These are phyloP conservation scores for Oxyteleia sp. DNA, from an alignment of 2,888 invertebrate species.

Conservation along the genomic window DNA sequence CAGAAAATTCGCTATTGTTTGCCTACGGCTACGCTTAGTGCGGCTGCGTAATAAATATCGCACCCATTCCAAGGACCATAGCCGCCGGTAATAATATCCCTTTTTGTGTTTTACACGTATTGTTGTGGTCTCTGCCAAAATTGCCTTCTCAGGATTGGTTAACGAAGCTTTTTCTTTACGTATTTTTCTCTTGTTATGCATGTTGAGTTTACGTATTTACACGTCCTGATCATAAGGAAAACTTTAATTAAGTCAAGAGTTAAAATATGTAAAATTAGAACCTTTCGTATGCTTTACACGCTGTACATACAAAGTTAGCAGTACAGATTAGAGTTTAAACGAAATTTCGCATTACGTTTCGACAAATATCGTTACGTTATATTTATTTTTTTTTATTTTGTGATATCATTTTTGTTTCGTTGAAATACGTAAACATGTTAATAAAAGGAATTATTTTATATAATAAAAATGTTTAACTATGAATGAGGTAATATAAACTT, in stretches of 20 bases:
- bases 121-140: constrained; percentile 77
- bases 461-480: no score
- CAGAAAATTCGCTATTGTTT: constrained; percentile 74
- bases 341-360: no score
- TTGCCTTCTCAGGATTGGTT: constrained; percentile 65
- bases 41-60: constrained; percentile 84
- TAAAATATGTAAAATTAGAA: no score
- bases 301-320: no score
- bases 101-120: constrained; percentile 81
- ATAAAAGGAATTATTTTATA: no score
- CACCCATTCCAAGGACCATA: constrained; percentile 81
- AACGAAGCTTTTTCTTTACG: constrained; percentile 54
- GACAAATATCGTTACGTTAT: no score
- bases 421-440: no score
- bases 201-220: constrained; percentile 26
- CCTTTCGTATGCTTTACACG: no score
- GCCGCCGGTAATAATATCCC: constrained; percentile 84
- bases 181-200: constrained; percentile 50
- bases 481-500: no score
- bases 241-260: constrained; percentile 48
- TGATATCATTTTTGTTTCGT: no score
- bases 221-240: constrained; percentile 28
- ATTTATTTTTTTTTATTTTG: no score
- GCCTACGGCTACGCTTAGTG: constrained; percentile 70
- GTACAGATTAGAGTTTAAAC: no score